Base-by-base conservation (phyloP, 2,797 vertebrate species). In the Pipistrellus kuhlii region DNA sequence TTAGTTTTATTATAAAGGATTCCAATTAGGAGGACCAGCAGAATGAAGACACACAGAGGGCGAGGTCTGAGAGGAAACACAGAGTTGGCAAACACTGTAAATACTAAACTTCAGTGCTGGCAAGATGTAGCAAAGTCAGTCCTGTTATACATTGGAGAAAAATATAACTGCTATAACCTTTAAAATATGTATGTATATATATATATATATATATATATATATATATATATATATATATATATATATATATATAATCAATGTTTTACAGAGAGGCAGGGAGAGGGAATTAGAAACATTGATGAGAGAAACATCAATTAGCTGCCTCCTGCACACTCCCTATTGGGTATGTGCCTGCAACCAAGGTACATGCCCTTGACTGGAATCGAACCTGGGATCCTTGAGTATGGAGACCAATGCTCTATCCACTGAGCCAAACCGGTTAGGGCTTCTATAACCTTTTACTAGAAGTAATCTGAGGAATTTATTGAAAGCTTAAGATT, bases 21-120 rank as follows among this genome's bases (percentile, higher is more conserved):
- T 77, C n/a, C 21, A 55, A 13, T 35, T 35, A 77, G 51, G 48
- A 53, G n/a, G 75, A 55, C 75, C 20, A 55, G 48, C 75, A 10
- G 35, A 77, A 35, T 55, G 75, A 77, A 77, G 48, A 35, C 75
- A 35, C 20, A 35, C 48, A 25, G 4, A 77, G 7, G 20, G 12
- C 8, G n/a, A 77, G 48, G 48, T 77, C 48, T 53, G 48, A n/a
- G 48, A 53, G n/a, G 12, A 77, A 53, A 55, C 48, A 77, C 21
- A 35, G 51, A 77, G 75, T 55, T 35, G 48, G 48, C 48, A 77
- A 32, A 55, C 21, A 48, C 55, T 69, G 82, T 23, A 78, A 83
- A 72, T 12, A 32, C 6, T 88, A 48, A 88, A 94, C 88, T 68
- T 95, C 32, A 83, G 17, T 64, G 44, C 30, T 77, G 71, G 62